A percentile compares a stretch with the other conserved stretches of the same genome.
These are phyloP conservation scores for Physeter macrocephalus DNA, from an alignment of 2,113 vertebrate species.

Conservation along the genomic window DNA sequence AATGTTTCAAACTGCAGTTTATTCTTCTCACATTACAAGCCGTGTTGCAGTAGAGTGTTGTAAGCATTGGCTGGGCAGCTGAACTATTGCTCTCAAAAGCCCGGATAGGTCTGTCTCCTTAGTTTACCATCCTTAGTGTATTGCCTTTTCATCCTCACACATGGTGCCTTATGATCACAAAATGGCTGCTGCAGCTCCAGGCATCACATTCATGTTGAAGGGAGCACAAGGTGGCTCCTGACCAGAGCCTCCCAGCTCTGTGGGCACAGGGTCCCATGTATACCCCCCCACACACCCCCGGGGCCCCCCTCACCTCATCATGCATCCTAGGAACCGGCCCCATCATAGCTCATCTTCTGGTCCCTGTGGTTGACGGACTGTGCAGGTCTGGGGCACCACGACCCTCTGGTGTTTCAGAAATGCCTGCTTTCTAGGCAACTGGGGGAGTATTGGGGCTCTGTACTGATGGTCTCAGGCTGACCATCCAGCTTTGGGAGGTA, in stretches of 20 bases:
- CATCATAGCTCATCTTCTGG: accelerated
- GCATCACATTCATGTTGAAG: neutral
- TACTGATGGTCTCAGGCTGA: too few species aligned
- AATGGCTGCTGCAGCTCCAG: too few species aligned
- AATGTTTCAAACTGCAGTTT: neutral
- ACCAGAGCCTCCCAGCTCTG: too few species aligned
- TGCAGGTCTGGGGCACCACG: too few species aligned
- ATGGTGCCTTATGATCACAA: neutral
- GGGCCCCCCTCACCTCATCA: too few species aligned
- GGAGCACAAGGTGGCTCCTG: neutral
- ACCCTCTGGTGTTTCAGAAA: neutral
- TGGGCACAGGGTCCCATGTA: too few species aligned
- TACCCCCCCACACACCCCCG: too few species aligned
- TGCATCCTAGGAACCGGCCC: too few species aligned
- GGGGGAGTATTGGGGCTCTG: accelerated
- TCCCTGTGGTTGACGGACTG: neutral
- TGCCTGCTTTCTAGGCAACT: neutral
- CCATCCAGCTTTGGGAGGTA: neutral
- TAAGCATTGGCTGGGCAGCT: neutral
- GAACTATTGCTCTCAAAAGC: neutral
- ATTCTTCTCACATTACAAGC: neutral
- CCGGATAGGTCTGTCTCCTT: neutral
- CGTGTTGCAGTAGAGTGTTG: neutral
- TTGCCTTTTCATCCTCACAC: neutral
- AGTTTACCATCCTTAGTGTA: neutral